Conservation (phyloP, 2,797 vertebrate genomes). For the Hybognathus amarus region DNA sequence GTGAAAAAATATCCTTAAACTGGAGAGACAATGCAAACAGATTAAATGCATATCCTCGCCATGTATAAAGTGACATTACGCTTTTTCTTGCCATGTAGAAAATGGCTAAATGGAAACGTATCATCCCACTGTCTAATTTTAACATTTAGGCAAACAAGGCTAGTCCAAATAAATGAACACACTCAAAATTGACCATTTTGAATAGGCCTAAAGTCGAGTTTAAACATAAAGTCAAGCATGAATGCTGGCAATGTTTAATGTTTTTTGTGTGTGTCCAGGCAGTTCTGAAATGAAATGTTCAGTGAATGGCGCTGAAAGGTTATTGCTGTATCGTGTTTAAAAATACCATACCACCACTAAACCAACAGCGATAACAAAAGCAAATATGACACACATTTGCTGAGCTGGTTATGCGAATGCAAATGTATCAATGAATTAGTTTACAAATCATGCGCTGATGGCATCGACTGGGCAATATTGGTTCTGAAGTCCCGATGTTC, state of each 20-base stretch:
- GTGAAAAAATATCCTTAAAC: constrained; percentile 46
- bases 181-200: neutral
- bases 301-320: neutral
- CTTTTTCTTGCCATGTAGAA: constrained; percentile 6
- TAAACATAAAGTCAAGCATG: neutral
- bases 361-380: neutral
- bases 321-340: neutral
- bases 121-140: neutral
- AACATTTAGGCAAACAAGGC: constrained; percentile 17
- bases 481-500: neutral
- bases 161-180: neutral
- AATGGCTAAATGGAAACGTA: constrained; percentile 3
- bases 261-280: neutral
- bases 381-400: neutral
- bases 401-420: neutral
- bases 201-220: neutral
- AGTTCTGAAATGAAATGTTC: neutral
- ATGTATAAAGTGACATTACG: constrained; percentile 12
- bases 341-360: neutral
- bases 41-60: constrained; percentile 29
- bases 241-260: neutral
- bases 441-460: neutral
- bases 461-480: neutral
- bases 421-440: neutral
- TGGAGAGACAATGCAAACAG: constrained; percentile 49